Evolutionary conservation across 2,888 invertebrate genomes (phyloP).

Genomic region (Bruchidius siliquastri): DNA sequence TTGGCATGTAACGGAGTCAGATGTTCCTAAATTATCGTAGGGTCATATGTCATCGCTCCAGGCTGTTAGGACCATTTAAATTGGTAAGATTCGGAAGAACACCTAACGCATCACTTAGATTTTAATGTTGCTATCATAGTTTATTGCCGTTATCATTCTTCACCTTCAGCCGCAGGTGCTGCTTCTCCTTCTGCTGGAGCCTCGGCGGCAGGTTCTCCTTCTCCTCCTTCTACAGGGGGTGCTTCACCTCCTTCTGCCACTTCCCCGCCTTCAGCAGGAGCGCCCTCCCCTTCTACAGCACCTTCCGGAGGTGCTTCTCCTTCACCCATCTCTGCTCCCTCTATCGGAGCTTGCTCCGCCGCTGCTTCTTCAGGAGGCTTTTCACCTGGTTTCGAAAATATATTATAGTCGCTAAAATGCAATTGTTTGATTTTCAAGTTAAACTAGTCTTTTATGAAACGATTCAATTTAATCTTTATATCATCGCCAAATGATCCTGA

Average conservation of each 20-base stretch:
- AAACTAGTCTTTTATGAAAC: too few species aligned
- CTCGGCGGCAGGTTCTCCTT: constrained; percentile 7
- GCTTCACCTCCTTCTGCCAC: background rate
- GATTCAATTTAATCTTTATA: too few species aligned
- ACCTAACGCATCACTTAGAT: too few species aligned
- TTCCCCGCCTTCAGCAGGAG: constrained; percentile 10
- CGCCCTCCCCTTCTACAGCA: constrained; percentile 7
- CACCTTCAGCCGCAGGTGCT: constrained; percentile 10
- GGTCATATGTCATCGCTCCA: too few species aligned
- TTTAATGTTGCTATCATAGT: too few species aligned
- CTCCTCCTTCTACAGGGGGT: constrained; percentile 10
- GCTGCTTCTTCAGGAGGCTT: constrained; percentile 10
- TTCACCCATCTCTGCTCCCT: constrained; percentile 10
- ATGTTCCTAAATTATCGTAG: too few species aligned
- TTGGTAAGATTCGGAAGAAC: too few species aligned
- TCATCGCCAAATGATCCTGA: too few species aligned
- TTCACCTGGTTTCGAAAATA: background rate
- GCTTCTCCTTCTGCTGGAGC: constrained; percentile 14
- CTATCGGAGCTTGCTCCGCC: constrained; percentile 7
- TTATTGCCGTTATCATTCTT: background rate
- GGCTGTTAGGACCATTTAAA: too few species aligned
- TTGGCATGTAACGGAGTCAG: too few species aligned
- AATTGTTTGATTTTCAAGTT: too few species aligned
- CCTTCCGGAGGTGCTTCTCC: constrained; percentile 6
- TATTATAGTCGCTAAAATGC: too few species aligned